phyloP scores from a whole-genome alignment of 2,888 invertebrate species.

The Maniola hyperantus region DNA sequence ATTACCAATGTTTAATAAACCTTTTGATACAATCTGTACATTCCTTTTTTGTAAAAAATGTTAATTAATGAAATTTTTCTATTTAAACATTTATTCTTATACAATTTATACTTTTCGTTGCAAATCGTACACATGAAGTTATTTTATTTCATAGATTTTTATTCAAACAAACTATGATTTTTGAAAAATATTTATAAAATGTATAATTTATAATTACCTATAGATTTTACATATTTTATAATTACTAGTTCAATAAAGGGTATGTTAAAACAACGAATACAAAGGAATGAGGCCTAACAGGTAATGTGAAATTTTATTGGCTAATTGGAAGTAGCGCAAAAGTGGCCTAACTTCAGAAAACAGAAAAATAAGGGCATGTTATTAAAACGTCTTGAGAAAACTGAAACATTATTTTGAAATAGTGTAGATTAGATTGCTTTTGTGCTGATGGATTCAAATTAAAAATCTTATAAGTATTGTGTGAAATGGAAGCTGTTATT shows the following conservation, averaged over 20 bases:
- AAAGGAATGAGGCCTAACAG: not conserved
- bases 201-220: not conserved
- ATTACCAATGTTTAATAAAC: not conserved
- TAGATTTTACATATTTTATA: not conserved
- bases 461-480: not conserved
- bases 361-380: no score
- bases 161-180: slow-evolving; percentile 6
- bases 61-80: not conserved
- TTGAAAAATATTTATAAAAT: slow-evolving; percentile 8
- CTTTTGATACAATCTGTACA: slow-evolving; percentile 56
- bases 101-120: slow-evolving; percentile 12
- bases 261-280: not conserved
- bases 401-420: no score
- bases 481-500: slow-evolving; percentile 1
- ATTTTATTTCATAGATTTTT: slow-evolving; percentile 5
- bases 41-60: slow-evolving; percentile 53
- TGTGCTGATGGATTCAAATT: not conserved
- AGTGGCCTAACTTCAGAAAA: no score
- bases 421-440: no score
- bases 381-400: no score
- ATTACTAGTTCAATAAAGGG: not conserved
- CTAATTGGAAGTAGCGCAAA: no score
- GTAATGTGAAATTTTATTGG: not conserved
- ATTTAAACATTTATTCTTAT: slow-evolving; percentile 14
- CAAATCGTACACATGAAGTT: not conserved